Percentiles rank a stretch among this genome's conserved stretches.
Evolutionary conservation across 1,140 invertebrate species (phyloP).

Genomic region (Chlorops oryzae): DNA sequence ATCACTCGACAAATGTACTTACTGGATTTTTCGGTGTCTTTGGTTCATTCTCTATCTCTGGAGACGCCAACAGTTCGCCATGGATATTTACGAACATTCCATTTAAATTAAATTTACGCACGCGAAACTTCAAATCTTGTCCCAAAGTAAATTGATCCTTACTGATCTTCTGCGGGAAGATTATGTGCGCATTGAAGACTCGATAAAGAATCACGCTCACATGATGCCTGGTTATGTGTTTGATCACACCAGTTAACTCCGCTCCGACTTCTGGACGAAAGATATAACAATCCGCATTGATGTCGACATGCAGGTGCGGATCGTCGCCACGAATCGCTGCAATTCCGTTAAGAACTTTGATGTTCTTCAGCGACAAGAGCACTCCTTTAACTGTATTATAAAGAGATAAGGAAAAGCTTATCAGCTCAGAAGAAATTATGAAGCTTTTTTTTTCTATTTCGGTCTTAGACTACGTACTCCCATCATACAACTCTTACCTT

Average conservation of each 20-base stretch:
- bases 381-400: too few species aligned
- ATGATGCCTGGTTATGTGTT: constrained; percentile 32
- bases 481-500: too few species aligned
- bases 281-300: constrained; percentile 56
- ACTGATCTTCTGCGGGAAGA: constrained; percentile 29
- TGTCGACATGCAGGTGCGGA: constrained; percentile 51
- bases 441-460: too few species aligned
- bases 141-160: constrained; percentile 28
- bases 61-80: constrained; percentile 34
- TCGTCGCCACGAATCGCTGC: constrained; percentile 49
- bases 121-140: constrained; percentile 37
- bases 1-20: neutral
- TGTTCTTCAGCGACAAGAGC: constrained; percentile 55
- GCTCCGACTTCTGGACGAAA: constrained; percentile 52
- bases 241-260: constrained; percentile 45
- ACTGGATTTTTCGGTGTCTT: constrained; percentile 14
- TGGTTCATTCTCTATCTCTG: constrained; percentile 10
- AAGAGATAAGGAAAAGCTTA: constrained; percentile 33
- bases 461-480: too few species aligned
- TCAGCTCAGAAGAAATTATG: constrained; percentile 30
- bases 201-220: constrained; percentile 41
- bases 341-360: constrained; percentile 50
- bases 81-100: constrained; percentile 42
- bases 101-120: constrained; percentile 39
- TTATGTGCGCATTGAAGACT: constrained; percentile 41